Percentiles rank a stretch among this genome's conserved stretches.
These are phyloP conservation scores for Chrysaora quinquecirrha DNA, from an alignment of 30 jellyfish, hydroid and myxozoan species.

Conservation along the genomic window DNA sequence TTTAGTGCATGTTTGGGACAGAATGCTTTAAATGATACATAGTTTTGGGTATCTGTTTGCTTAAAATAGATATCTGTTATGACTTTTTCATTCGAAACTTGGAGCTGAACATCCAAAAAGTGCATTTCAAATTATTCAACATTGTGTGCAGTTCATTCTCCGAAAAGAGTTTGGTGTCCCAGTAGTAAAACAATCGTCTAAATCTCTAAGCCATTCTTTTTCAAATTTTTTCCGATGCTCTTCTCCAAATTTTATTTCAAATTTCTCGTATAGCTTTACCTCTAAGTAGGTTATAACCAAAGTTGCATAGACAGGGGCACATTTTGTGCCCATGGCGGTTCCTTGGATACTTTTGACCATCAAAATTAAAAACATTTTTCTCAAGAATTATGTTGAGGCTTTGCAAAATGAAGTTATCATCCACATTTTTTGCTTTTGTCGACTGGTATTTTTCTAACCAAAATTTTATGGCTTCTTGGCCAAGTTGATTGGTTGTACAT, in stretches of 20 bases:
- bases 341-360: constrained; percentile 19
- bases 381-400: background rate
- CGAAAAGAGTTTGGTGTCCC: constrained; percentile 9
- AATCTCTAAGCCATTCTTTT: background rate
- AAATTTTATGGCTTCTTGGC: background rate
- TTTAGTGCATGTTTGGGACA: too few relatives aligned
- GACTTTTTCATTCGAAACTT: too few relatives aligned
- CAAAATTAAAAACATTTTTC: constrained; percentile 15
- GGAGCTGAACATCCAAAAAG: too few relatives aligned
- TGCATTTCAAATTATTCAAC: too few relatives aligned
- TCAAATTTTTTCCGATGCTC: background rate
- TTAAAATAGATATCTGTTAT: too few relatives aligned
- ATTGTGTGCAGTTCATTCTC: too few relatives aligned
- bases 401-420: too few relatives aligned
- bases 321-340: too few relatives aligned
- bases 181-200: constrained; percentile 23
- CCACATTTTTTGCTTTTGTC: constrained; percentile 1
- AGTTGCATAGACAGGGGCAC: constrained; percentile 37
- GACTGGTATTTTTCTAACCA: background rate
- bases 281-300: constrained; percentile 12
- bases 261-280: constrained; percentile 5
- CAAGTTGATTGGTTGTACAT: too few relatives aligned
- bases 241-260: constrained; percentile 17
- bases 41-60: too few relatives aligned
- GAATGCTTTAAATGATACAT: too few relatives aligned